These are phyloP conservation scores for Pseudococcus longispinus DNA, from an alignment of 2,888 invertebrate genomes.

Conservation along the genomic window DNA sequence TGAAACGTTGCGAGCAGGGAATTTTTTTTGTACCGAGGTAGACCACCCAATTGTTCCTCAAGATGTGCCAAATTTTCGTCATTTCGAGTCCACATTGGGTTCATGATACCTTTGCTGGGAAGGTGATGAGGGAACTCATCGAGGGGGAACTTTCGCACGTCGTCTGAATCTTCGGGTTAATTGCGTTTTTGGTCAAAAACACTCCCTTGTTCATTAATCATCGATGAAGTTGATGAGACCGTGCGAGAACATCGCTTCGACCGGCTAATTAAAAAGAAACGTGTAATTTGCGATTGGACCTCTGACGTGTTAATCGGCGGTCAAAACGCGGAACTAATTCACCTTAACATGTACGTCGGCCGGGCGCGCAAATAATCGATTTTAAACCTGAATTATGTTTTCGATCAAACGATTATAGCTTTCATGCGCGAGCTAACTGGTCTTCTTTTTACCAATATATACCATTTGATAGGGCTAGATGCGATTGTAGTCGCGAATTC, in stretches of 20 bases:
- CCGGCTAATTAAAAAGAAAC: slow-evolving; percentile 34
- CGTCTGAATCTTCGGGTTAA: background rate
- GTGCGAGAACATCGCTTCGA: background rate
- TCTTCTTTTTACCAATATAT: background rate
- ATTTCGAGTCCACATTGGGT: too few relatives aligned
- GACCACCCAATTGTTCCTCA: background rate
- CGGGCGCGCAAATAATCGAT: slow-evolving; percentile 20
- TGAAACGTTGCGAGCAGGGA: background rate
- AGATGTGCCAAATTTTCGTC: background rate
- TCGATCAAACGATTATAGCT: slow-evolving; percentile 33
- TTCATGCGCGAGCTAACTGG: slow-evolving; percentile 2
- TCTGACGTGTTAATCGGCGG: slow-evolving; percentile 34
- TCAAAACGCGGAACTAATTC: slow-evolving; percentile 32
- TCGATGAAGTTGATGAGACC: background rate
- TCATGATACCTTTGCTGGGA: too few relatives aligned
- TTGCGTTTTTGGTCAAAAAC: background rate
- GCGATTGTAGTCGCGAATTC: background rate
- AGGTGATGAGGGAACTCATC: too few relatives aligned
- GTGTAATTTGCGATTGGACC: background rate
- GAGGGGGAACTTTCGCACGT: background rate
- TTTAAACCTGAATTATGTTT: slow-evolving; percentile 2
- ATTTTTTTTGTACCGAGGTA: background rate
- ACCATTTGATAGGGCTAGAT: background rate
- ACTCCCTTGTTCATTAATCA: slow-evolving; percentile 20
- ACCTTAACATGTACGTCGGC: background rate